Percentiles rank a stretch among this genome's conserved stretches.
Evolutionary conservation across 2,113 vertebrate species (phyloP).

Genomic region (Myotis brandtii): DNA sequence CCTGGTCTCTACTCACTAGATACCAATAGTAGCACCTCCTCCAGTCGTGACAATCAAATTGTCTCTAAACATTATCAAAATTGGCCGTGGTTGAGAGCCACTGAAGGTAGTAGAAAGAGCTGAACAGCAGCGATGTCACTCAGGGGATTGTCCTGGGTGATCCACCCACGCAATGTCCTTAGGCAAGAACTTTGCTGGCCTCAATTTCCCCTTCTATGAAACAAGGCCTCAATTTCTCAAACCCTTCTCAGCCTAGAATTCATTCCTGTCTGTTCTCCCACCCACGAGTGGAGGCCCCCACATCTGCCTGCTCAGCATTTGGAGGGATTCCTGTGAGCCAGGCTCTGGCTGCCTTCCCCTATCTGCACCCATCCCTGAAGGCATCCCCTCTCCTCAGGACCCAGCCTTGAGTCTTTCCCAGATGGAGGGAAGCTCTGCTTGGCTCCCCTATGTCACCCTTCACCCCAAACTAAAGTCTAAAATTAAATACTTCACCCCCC

Average conservation of each 20-base stretch:
- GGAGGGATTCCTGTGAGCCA: neutral
- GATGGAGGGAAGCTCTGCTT: neutral
- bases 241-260: neutral
- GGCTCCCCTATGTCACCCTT: neutral
- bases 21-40: too few species aligned
- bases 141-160: neutral
- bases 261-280: neutral
- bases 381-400: neutral
- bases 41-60: neutral
- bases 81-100: neutral
- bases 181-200: neutral
- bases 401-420: neutral
- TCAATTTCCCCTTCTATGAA: slow-evolving; percentile 29
- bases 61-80: neutral
- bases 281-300: neutral
- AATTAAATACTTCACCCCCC: neutral
- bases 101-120: neutral
- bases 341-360: neutral
- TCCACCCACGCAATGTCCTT: neutral
- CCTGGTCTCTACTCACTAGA: neutral
- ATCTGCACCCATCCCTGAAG: neutral
- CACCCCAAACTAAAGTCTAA: neutral
- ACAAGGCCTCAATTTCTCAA: neutral
- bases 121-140: neutral
- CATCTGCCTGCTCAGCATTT: neutral